Evolutionary conservation across 1,140 invertebrate genomes (phyloP).

Genomic region (Cyrtorhinus lividipennis): DNA sequence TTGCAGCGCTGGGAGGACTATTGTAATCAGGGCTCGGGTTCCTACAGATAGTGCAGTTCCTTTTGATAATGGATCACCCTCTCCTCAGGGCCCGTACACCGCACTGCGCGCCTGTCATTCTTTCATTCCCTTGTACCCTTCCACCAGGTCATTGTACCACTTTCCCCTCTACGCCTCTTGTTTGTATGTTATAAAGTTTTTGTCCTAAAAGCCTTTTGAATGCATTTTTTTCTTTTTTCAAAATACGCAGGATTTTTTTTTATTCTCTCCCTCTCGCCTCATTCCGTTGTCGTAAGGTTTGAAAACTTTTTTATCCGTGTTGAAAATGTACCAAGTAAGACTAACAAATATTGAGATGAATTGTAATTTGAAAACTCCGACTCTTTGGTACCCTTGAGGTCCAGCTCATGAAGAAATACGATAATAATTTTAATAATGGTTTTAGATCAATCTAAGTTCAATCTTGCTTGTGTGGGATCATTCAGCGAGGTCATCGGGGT

Average conservation of each 20-base stretch:
- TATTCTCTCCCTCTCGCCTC: not conserved
- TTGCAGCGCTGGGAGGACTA: not conserved
- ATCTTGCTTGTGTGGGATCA: too few species aligned
- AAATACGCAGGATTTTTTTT: not conserved
- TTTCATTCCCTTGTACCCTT: conserved; percentile 3
- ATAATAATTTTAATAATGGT: too few species aligned
- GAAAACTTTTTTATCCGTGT: too few species aligned
- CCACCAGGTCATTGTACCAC: conserved; percentile 2
- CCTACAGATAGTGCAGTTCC: conserved; percentile 5
- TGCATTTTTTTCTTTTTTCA: not conserved
- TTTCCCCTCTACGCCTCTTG: not conserved
- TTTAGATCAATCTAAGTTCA: too few species aligned
- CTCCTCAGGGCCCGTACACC: not conserved
- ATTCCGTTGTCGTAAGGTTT: not conserved
- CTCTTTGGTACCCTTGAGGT: too few species aligned
- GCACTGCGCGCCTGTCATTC: not conserved
- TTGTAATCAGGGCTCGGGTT: not conserved
- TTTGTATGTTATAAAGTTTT: conserved; percentile 1
- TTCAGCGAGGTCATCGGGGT: too few species aligned
- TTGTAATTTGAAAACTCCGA: too few species aligned
- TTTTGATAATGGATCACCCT: conserved; percentile 5
- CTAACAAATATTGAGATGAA: too few species aligned
- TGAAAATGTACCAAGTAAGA: too few species aligned
- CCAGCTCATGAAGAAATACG: too few species aligned
- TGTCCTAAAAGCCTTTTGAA: conserved; percentile 2